Base-by-base conservation (phyloP, 2,797 vertebrate species). In the Synaphobranchus kaupii region DNA sequence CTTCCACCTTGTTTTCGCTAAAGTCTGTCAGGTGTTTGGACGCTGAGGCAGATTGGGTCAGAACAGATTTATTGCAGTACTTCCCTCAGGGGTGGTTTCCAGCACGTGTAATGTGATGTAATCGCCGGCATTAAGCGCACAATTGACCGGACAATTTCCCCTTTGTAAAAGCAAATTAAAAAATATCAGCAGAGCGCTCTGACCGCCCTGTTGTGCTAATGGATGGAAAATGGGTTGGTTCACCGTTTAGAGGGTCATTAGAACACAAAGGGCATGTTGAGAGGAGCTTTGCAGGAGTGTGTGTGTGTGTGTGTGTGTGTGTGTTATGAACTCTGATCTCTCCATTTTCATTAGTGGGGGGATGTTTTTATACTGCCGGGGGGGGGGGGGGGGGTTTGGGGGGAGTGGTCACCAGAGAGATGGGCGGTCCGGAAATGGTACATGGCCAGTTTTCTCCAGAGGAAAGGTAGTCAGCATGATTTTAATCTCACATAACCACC, bases 101-200 rank as follows among this genome's bases (percentile, higher is more conserved):
- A 93, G 91, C 91, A 93, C 92, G 92, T 94, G 94, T 94, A 94
- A 93, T 92, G 91, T 92, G 92, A 95, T 94, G 94, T 94, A 94
- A 95, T 94, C 92, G 89, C 90, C 91, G 89, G 84, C 90, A 92
- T 94, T 94, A 95, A 93, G 92, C 92, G 91, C 90, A 90, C 89
- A 85, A 76, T 84, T 88, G 86, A 92, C 90, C 68, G 88, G 89
- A 93, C 93, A 91, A 89, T 90, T 88, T 88, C 90, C 89, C 86
- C 91, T 94, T 92, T 93, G 91, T 92, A 88, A 92, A 91, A 90
- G 91, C 31, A 92, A 94, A 94, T 94, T 92, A 92, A 93, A 93
- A 92, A 92, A 92, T 90, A 93, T 92, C 89, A 94, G 73, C 73
- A 20, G 34, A 86, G 87, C 44, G 73, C 8, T 56, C 63, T 87